phyloP scores from a whole-genome alignment of 2,888 invertebrate species.

The Microplitis deprimator region DNA sequence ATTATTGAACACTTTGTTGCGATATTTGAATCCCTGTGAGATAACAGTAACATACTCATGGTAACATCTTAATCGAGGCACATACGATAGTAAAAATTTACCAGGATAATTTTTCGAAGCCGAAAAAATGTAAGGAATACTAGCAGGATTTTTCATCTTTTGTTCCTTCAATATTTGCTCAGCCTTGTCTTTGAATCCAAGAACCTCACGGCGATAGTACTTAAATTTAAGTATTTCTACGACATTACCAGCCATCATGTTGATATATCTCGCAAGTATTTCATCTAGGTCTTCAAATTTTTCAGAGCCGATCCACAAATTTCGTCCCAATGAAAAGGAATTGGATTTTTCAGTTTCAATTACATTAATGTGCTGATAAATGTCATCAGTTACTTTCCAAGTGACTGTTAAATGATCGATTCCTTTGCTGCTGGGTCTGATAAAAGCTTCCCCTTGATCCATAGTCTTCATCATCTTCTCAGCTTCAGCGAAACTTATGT shows the following conservation, averaged over 20 bases:
- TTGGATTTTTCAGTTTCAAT: constrained; percentile 97
- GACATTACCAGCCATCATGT: constrained; percentile 95
- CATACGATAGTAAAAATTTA: constrained; percentile 93
- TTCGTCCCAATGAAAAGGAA: constrained; percentile 92
- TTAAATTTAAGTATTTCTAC: constrained; percentile 93
- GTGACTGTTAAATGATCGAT: constrained; percentile 96
- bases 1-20: constrained; percentile 89
- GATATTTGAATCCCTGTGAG: constrained; percentile 93
- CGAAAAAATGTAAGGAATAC: constrained; percentile 90
- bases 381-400: constrained; percentile 96
- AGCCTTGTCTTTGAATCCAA: constrained; percentile 87
- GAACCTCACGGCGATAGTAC: constrained; percentile 85
- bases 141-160: constrained; percentile 87
- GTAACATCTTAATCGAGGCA: constrained; percentile 86
- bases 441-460: constrained; percentile 97
- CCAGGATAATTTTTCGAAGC: constrained; percentile 91
- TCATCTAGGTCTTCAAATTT: constrained; percentile 99
- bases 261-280: constrained; percentile 96
- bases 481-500: constrained; percentile 93
- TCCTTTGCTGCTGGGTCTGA: constrained; percentile 97
- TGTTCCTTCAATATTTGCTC: constrained; percentile 91
- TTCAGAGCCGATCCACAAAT: constrained; percentile 89
- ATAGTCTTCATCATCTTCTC: constrained; percentile 91
- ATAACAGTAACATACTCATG: constrained; percentile 95
- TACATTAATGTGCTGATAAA: constrained; percentile 97